Conservation (phyloP, 1,140 invertebrate species). For the Halictus rubicundus region DNA sequence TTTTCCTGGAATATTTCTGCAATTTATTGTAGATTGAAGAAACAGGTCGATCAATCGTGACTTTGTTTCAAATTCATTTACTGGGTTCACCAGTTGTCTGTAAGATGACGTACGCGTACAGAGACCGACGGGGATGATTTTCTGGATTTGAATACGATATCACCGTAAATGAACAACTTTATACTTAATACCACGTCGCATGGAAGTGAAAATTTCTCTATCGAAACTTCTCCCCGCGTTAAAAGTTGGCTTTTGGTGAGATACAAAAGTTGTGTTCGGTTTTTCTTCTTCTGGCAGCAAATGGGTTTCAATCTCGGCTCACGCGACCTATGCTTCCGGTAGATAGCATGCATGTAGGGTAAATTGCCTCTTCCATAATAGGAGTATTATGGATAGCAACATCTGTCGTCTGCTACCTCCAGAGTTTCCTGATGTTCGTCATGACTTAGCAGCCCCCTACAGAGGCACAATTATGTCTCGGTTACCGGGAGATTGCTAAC, state of each 20-base stretch:
- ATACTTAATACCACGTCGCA: too few species aligned
- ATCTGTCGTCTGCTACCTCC: constrained; percentile 42
- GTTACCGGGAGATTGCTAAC: background rate
- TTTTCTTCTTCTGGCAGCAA: background rate
- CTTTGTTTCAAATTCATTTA: too few species aligned
- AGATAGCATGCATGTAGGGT: constrained; percentile 26
- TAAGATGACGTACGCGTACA: too few species aligned
- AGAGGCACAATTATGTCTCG: background rate
- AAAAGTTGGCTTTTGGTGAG: background rate
- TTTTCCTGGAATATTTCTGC: too few species aligned
- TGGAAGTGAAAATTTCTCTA: background rate
- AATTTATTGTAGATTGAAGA: too few species aligned
- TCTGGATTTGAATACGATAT: too few species aligned
- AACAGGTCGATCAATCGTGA: too few species aligned
- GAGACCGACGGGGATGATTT: too few species aligned
- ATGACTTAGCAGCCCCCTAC: constrained; percentile 49
- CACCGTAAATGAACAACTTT: too few species aligned
- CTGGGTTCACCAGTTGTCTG: too few species aligned
- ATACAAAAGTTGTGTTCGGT: background rate
- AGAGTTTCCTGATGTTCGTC: constrained; percentile 33
- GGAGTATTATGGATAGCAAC: constrained; percentile 53
- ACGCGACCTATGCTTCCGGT: background rate
- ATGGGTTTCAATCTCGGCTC: constrained; percentile 11
- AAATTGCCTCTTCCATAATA: constrained; percentile 51
- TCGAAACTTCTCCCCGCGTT: background rate